Base-by-base conservation (phyloP, 2,888 invertebrate species). In the Isoperla grammatica region DNA sequence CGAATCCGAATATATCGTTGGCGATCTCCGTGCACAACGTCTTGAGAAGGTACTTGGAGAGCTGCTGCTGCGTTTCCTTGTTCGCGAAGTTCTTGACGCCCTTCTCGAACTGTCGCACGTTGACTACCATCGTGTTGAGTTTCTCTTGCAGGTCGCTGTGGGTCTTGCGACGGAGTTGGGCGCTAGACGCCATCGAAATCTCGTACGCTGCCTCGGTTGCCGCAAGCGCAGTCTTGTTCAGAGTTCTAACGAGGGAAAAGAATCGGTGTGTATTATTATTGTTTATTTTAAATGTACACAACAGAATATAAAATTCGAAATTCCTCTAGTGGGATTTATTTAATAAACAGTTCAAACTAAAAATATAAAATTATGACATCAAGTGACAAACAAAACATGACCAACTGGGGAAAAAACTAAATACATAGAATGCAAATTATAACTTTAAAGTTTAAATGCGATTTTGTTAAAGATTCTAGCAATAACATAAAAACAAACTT, bases 101-200 rank as follows among this genome's bases (percentile, higher is more conserved):
- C 71, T 90, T 90, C 67, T 90, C 88, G 73, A 88, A 92, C 37
- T 90, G 75, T 67, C 88, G 82, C 35, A 91, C 82, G 69, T 91
- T 88, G 64, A 83, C 82, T 9, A 87, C 74, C 56, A 91, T 75
- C 55, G 85, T 81, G 70, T 90, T 90, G 2, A 95, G 77, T 71
- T 88, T 90, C 67, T 94, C 90, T 74, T 92, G 90, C 39, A 91
- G 77, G 59, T 88, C 87, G 3, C 86, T 84, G 72, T 90, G 90
- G 1, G 87, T 87, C 72, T 90, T 89, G 65, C 90, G 83, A 65
- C 88, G 76, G 69, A 76, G 79, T 64, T 84, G 83, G 64, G 84
- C 85, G 9, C 84, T 81, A 70, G 84, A 82, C 67, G 88, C 83
- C n/a, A 88, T 77, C 15, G 86, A 81, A 61, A 86, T 85, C 65